Evolutionary conservation across 2,797 vertebrate species (phyloP), one percentile per base, ranked within the genome.

Genomic region (Tenualosa ilisha): DNA sequence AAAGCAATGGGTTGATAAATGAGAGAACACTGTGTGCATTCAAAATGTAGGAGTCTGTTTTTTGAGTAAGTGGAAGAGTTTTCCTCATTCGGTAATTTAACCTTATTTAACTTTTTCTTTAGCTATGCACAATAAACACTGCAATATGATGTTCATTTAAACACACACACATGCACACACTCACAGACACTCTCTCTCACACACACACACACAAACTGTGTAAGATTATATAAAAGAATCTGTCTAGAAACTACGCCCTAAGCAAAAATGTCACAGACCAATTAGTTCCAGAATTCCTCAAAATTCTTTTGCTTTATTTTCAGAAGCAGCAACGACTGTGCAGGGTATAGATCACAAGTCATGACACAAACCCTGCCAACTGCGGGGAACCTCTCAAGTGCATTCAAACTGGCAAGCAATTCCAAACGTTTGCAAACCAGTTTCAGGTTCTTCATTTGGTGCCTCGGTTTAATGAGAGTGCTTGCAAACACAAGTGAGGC

Each of bases 231-330:
- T 61, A 43, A 79, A 79, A 79, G 40, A 79, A 46, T 79, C 72
- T 79, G 72, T 79, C 72, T 79, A 79, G 72, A 79, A 79, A 79
- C 72, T 79, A 79, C 72, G 72, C 72, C 72, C 72, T 79, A 22
- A 40, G 72, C 72, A 79, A 79, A 79, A 79, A 79, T 79, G 40
- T 79, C 72, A 63, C 59, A 79, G 72, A 46, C 72, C 72, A 79
- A 79, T 79, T 79, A 79, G 72, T 79, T 79, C 37, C 72, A 79
- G 72, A 79, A 79, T 79, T 79, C 72, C 72, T 15, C 72, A 46
- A 79, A 79, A 79, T 75, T 75, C 68, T 75, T 72, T 75, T 79
- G 72, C 37, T 79, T 79, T 46, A 79, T 79, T 79, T 79, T 79
- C 72, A 79, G 72, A 46, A 20, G 68, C 68, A 75, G 68, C 15